A percentile compares a stretch with the other conserved stretches of the same genome.
These are phyloP conservation scores for Manis crassicaudata DNA, from an alignment of 2,797 vertebrate species.

Conservation along the genomic window DNA sequence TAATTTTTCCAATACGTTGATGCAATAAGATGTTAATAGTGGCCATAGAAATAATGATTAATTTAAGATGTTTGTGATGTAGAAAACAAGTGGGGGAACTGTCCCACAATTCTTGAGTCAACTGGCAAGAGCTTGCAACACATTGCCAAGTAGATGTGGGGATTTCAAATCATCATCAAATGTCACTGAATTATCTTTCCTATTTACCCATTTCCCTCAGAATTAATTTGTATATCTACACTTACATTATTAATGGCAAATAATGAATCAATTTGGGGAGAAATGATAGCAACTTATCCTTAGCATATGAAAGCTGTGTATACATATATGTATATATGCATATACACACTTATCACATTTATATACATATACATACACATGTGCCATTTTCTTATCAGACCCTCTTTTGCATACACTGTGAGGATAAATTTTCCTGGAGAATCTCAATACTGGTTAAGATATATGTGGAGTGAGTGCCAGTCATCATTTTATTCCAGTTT, in stretches of 20 bases:
- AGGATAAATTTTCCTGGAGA: background rate
- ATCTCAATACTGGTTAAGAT: background rate
- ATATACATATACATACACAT: background rate
- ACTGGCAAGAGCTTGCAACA: background rate
- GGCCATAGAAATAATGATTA: constrained; percentile 22
- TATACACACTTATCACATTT: background rate
- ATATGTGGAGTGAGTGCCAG: background rate
- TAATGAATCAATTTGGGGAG: background rate
- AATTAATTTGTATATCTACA: background rate
- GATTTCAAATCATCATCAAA: constrained; percentile 4
- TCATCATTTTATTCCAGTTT: background rate
- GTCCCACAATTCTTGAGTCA: background rate
- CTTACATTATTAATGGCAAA: background rate
- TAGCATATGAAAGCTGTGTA: background rate
- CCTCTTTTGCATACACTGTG: background rate
- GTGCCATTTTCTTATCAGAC: background rate
- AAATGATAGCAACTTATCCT: background rate
- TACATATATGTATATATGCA: background rate
- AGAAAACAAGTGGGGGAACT: background rate
- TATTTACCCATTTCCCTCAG: constrained; percentile 22
- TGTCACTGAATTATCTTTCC: constrained; percentile 10
- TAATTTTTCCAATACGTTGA: background rate
- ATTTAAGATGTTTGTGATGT: background rate
- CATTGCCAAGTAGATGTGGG: background rate
- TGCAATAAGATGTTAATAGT: background rate